These are phyloP conservation scores for Bombyx mandarina DNA, from an alignment of 1,140 invertebrate species.

Conservation along the genomic window DNA sequence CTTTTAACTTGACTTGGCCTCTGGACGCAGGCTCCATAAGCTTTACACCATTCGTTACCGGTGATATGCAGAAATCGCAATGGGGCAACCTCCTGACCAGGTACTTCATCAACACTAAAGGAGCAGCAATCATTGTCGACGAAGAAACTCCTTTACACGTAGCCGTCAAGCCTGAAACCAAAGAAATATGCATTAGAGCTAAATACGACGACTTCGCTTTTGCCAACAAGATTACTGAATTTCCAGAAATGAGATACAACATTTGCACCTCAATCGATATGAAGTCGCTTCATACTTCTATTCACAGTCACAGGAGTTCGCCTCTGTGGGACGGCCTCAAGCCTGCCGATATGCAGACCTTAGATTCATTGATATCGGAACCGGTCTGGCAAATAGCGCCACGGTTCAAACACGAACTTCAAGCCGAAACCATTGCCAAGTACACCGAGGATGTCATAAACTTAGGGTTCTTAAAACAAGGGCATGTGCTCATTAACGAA, in stretches of 20 bases:
- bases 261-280: slow-evolving; percentile 87
- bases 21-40: slow-evolving; percentile 80
- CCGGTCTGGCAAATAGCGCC: slow-evolving; percentile 89
- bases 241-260: slow-evolving; percentile 84
- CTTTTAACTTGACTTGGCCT: slow-evolving; percentile 83
- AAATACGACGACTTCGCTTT: slow-evolving; percentile 84
- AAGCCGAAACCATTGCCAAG: slow-evolving; percentile 81
- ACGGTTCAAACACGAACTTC: slow-evolving; percentile 72
- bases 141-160: slow-evolving; percentile 84
- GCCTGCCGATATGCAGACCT: slow-evolving; percentile 78
- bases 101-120: slow-evolving; percentile 89
- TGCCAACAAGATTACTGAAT: slow-evolving; percentile 76
- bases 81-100: slow-evolving; percentile 86
- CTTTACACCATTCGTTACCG: slow-evolving; percentile 85
- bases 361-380: slow-evolving; percentile 83
- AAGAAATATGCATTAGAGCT: slow-evolving; percentile 82
- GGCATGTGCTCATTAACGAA: slow-evolving; percentile 86
- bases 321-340: slow-evolving; percentile 86
- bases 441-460: slow-evolving; percentile 86
- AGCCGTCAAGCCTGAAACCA: slow-evolving; percentile 77
- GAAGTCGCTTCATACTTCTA: slow-evolving; percentile 79
- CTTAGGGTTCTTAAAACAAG: slow-evolving; percentile 80
- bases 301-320: slow-evolving; percentile 74
- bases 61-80: slow-evolving; percentile 80
- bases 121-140: slow-evolving; percentile 83